Evolutionary conservation across 2,113 vertebrate species (phyloP), one percentile per base, ranked within the genome.

Genomic region (Thunnus thynnus): DNA sequence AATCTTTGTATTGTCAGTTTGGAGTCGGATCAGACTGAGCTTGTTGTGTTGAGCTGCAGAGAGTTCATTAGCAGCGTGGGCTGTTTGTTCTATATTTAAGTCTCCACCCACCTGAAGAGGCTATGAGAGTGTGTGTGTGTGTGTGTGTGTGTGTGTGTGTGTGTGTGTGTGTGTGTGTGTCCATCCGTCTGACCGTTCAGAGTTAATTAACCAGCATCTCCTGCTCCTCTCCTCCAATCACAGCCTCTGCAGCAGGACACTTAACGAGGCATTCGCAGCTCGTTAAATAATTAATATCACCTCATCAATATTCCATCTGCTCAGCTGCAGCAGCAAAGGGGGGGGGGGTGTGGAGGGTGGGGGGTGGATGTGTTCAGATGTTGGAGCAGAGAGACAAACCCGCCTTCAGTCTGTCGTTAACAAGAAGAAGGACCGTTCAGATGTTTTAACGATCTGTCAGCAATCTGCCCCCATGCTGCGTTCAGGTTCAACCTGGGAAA

Each of bases 301-400:
- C 56, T 89, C 80, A 90, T 92, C 68, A 89, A 92, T 92, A 88
- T 87, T 91, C 78, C 64, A 89, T 88, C 30, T 80, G 72, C 57
- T 82, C 60, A 75, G 73, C 68, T 65, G 77, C 30, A 46, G 57
- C 36, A 41, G 36, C 36, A 41, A 6, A 36, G 44, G n/a, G 48
- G 11, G n/a, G 14, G 3, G 2, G 41, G 14, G 7, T 20, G 47
- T n/a, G 64, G 22, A 4, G 61, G 9, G 18, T 22, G 20, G 64
- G 22, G 61, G 9, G 22, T 22, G 17, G 63, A 32, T 20, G 25
- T 64, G 47, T 74, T 78, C 57, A 74, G 57, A 74, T 76, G 72
- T 76, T 25, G 7, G 58, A 75, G 47, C 50, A 50, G 60, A 20
- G 10, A 46, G 47, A 32, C 0, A 10, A 51, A 56, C 22, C 78